Conservation (phyloP, 1,140 invertebrate genomes). For the Platyura marginata region DNA sequence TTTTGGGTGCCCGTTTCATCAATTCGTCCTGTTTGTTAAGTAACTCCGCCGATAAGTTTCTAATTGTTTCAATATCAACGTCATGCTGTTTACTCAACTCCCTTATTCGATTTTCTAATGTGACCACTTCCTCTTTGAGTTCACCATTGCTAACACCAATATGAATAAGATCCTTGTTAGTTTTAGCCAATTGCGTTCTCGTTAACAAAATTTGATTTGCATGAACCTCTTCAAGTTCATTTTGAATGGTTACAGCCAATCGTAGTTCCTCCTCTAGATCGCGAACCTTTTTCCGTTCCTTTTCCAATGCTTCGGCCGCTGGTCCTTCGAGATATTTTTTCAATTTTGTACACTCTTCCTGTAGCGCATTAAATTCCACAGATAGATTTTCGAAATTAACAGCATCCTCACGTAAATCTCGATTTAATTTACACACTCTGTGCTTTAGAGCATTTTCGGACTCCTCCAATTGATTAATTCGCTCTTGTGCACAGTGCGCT, state of each 20-base stretch:
- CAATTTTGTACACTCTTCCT: slow-evolving; percentile 10
- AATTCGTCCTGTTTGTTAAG: slow-evolving; percentile 12
- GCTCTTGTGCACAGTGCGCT: slow-evolving; percentile 17
- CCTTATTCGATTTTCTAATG: slow-evolving; percentile 16
- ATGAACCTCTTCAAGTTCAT: slow-evolving; percentile 26
- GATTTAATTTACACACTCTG: slow-evolving; percentile 28
- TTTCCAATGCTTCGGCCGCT: slow-evolving; percentile 13
- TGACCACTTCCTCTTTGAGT: slow-evolving; percentile 32
- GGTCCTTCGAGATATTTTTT: slow-evolving; percentile 10
- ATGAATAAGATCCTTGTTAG: slow-evolving; percentile 31
- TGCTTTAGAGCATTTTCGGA: slow-evolving; percentile 27
- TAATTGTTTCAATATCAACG: slow-evolving; percentile 12
- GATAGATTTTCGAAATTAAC: slow-evolving; percentile 25
- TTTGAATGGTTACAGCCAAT: slow-evolving; percentile 20
- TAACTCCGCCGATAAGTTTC: slow-evolving; percentile 16
- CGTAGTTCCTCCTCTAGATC: slow-evolving; percentile 14
- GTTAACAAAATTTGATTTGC: slow-evolving; percentile 27
- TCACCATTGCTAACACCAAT: slow-evolving; percentile 36
- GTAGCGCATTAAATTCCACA: slow-evolving; percentile 24
- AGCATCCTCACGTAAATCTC: slow-evolving; percentile 26
- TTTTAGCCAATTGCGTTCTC: slow-evolving; percentile 27
- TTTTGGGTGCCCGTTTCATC: not conserved
- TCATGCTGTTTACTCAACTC: slow-evolving; percentile 10
- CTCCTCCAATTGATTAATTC: slow-evolving; percentile 30
- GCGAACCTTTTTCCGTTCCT: slow-evolving; percentile 13